Conservation (phyloP, 2,797 vertebrate species). For the Heterohyrax brucei region DNA sequence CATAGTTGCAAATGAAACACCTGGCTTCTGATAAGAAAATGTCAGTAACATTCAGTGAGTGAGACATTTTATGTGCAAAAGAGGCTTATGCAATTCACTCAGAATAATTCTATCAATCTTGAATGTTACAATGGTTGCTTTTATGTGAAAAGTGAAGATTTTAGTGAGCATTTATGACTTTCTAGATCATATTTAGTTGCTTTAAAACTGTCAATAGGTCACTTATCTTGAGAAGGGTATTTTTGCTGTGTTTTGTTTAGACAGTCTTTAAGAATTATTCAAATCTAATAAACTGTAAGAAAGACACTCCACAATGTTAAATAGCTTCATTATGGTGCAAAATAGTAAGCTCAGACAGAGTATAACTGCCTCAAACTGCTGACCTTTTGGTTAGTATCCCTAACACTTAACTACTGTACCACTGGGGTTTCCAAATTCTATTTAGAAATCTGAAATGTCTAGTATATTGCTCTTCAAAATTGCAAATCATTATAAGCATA, state of each 20-base stretch:
- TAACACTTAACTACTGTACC: too few relatives aligned
- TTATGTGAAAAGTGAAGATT: slow-evolving; percentile 66
- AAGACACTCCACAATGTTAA: background rate
- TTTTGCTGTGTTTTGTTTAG: slow-evolving; percentile 59
- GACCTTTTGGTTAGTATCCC: too few relatives aligned
- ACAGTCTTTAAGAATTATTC: slow-evolving; percentile 59
- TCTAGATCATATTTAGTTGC: background rate
- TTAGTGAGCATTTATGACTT: slow-evolving; percentile 57
- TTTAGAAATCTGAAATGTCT: background rate
- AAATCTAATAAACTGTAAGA: slow-evolving; percentile 56
- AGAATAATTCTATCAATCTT: slow-evolving; percentile 55
- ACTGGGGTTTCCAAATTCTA: background rate
- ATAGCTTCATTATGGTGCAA: slow-evolving; percentile 32
- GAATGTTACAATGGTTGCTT: background rate
- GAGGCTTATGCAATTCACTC: slow-evolving; percentile 74
- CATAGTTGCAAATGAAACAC: slow-evolving; percentile 60
- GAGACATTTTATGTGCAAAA: slow-evolving; percentile 49
- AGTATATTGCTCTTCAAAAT: background rate
- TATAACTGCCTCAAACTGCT: too few relatives aligned
- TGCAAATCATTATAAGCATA: background rate
- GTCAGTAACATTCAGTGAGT: slow-evolving; percentile 53
- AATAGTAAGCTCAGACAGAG: background rate
- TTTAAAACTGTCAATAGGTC: slow-evolving; percentile 50
- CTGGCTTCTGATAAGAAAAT: slow-evolving; percentile 77
- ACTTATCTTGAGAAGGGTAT: slow-evolving; percentile 61